Percentiles rank a stretch among this genome's conserved stretches.
Conservation (phyloP, 2,113 vertebrate genomes). For the Alligator sinensis region DNA sequence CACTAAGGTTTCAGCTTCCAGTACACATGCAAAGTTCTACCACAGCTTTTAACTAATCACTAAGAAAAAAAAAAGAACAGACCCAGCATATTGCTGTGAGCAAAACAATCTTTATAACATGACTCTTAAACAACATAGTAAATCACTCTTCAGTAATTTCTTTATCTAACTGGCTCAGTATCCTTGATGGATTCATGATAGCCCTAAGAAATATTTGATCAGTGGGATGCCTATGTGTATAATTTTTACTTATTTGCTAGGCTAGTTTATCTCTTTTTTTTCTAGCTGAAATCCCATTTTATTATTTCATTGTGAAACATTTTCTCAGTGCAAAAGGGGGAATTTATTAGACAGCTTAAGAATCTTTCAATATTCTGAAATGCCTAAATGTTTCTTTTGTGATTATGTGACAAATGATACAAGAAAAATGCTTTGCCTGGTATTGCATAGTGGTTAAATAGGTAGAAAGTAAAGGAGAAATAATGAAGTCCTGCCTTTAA, state of each 20-base stretch:
- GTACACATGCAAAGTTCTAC: neutral
- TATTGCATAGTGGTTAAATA: neutral
- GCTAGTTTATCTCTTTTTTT: slow-evolving; percentile 73
- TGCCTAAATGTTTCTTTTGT: neutral
- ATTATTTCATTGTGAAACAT: slow-evolving; percentile 69
- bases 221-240: slow-evolving; percentile 67
- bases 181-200: slow-evolving; percentile 62
- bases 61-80: slow-evolving; percentile 59
- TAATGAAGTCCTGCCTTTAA: neutral
- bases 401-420: slow-evolving; percentile 38
- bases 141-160: slow-evolving; percentile 74
- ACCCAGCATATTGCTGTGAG: slow-evolving; percentile 65
- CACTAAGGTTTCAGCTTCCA: neutral
- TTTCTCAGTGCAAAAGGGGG: slow-evolving; percentile 35
- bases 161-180: slow-evolving; percentile 71
- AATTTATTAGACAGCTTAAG: slow-evolving; percentile 58
- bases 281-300: slow-evolving; percentile 64
- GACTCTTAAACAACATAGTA: slow-evolving; percentile 71
- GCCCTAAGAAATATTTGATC: slow-evolving; percentile 76
- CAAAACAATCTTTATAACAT: slow-evolving; percentile 70
- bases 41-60: slow-evolving; percentile 67
- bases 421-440: neutral
- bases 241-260: slow-evolving; percentile 75
- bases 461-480: neutral
- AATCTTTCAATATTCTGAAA: slow-evolving; percentile 35